Evolutionary conservation across 2,113 vertebrate genomes (phyloP).

Genomic region (Mola mola): DNA sequence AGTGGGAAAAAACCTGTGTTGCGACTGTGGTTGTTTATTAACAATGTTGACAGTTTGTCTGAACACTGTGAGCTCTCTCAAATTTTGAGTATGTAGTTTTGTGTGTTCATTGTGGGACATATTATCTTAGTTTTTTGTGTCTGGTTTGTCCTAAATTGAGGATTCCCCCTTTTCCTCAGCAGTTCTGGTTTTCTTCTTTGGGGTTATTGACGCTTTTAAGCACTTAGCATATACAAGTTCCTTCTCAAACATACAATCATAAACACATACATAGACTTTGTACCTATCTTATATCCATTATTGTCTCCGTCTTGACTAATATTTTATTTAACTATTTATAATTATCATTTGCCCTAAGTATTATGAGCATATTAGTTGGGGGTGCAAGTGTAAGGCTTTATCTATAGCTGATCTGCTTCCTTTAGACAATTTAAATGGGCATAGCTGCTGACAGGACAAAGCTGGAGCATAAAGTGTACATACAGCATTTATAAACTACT

Average conservation of each 20-base stretch:
- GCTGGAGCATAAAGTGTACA: too few relatives aligned
- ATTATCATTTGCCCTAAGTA: background rate
- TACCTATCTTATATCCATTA: too few relatives aligned
- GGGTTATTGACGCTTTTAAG: too few relatives aligned
- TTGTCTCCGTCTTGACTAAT: too few relatives aligned
- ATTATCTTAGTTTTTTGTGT: conserved; percentile 7
- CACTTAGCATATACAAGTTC: too few relatives aligned
- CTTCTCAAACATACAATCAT: too few relatives aligned
- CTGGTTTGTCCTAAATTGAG: background rate
- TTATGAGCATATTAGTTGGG: background rate
- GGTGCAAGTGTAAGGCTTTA: background rate
- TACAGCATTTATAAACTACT: background rate
- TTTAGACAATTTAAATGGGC: background rate
- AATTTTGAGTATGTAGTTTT: background rate
- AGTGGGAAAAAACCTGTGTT: background rate
- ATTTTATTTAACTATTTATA: too few relatives aligned
- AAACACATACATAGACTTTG: too few relatives aligned
- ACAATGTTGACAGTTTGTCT: conserved; percentile 18
- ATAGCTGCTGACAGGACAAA: background rate
- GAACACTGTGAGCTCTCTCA: background rate
- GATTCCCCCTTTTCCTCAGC: conserved; percentile 10
- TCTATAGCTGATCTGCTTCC: too few relatives aligned
- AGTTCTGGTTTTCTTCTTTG: conserved; percentile 14
- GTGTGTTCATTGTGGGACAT: background rate
- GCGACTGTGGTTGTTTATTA: conserved; percentile 47